A percentile compares a stretch with the other conserved stretches of the same genome.
Conservation (phyloP, 2,888 invertebrate species). For the Lasioglossum pauxillum region DNA sequence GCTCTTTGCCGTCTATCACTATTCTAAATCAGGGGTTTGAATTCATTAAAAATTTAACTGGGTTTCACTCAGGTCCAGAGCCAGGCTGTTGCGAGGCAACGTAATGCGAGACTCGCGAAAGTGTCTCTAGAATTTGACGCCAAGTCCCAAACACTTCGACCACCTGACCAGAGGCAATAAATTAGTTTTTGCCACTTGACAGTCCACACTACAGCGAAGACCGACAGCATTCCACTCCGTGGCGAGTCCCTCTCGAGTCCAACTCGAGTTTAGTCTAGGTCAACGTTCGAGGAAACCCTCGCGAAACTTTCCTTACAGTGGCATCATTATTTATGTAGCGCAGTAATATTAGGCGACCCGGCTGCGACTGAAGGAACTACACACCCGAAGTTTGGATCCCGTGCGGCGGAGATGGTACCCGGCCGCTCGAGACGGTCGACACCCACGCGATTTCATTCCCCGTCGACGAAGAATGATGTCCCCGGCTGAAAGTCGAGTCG, state of each 20-base stretch:
- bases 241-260: neutral
- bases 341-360: neutral
- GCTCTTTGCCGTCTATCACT: too few relatives aligned
- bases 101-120: too few relatives aligned
- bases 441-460: conserved; percentile 49
- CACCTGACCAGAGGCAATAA: too few relatives aligned
- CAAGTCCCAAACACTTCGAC: too few relatives aligned
- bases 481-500: conserved; percentile 18
- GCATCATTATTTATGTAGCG: neutral
- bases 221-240: neutral
- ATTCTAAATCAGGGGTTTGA: neutral
- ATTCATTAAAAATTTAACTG: neutral
- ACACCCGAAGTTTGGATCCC: neutral
- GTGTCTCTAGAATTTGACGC: too few relatives aligned
- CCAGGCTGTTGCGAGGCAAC: neutral
- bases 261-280: neutral
- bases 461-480: conserved; percentile 53
- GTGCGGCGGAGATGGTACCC: neutral
- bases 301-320: neutral
- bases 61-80: neutral
- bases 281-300: neutral
- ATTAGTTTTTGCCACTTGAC: neutral
- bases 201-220: neutral
- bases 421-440: neutral
- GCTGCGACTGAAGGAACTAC: neutral